Base-by-base conservation (phyloP, 1,140 invertebrate genomes). In the Ceratina calcarata region DNA sequence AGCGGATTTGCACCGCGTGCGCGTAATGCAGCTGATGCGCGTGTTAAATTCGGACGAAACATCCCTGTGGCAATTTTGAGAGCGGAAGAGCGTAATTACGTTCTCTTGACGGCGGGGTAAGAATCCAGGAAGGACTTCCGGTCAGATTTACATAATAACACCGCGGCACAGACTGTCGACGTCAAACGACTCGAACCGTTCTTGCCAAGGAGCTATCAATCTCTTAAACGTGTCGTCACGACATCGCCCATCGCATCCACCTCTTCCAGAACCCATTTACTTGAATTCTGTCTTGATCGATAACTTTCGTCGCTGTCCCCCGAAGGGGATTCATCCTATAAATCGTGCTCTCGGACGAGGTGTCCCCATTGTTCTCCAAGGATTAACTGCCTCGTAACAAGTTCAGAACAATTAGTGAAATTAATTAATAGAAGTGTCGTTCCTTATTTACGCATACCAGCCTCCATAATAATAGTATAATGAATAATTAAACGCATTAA, bases 121-220 rank as follows among this genome's bases (percentile, higher is more conserved):
- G 64, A 73, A 70, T 72, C 24, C 49, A 27, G 53, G 58, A 75
- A 79, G 66, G 53, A 79, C 82, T 86, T 87, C 72, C 85, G 82
- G 61, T 71, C 70, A 53, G 68, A 87, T 86, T 86, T 84, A 64
- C 85, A 86, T 84, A 83, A 86, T 84, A 86, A 79, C 67, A 61
- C 20, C 57, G n/a, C 66, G 55, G 45, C 76, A 45, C 71, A 69
- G 78, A 67, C 67, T 66, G 67, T 13, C 70, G 32, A 8, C 20
- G n/a, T 10, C 60, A 24, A 15, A 27, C 6, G 57, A 49, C 16
- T 10, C 24, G 68, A 20, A 45, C 61, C 66, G 49, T 74, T 61
- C 53, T 24, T 78, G 60, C n/a, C 64, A 58, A 69, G 72, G 70
- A 27, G 84, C 61, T 65, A 87, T 87, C 85, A 79, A 86, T 86